phyloP scores from a whole-genome alignment of 2,797 vertebrate species.

The Siniperca undulata region DNA sequence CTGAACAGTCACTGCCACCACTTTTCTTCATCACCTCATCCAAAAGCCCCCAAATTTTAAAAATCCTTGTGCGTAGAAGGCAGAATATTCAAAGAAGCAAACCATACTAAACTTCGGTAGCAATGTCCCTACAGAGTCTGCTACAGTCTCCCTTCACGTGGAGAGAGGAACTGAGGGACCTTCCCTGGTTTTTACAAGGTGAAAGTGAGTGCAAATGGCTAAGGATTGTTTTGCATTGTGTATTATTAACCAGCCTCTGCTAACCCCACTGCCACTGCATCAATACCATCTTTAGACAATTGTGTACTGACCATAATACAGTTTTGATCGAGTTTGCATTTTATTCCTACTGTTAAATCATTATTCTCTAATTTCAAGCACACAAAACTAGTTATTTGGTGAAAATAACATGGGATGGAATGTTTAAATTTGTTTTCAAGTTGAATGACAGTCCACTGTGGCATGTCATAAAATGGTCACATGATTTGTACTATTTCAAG shows the following conservation, averaged over 20 bases:
- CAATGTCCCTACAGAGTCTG: neutral
- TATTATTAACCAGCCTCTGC: neutral
- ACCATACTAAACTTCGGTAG: neutral
- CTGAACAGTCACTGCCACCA: no score
- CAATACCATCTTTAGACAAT: neutral
- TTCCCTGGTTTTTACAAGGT: neutral
- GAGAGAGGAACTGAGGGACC: neutral
- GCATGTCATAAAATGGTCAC: accelerated
- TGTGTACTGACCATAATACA: neutral
- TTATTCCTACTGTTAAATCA: no score
- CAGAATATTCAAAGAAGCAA: neutral
- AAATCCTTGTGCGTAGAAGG: no score
- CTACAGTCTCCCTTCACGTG: neutral
- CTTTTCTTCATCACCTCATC: neutral
- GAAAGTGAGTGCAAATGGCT: neutral
- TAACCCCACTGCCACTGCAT: no score
- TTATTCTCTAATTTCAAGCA: neutral
- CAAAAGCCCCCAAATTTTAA: neutral
- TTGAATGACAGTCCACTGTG: neutral
- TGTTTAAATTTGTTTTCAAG: neutral
- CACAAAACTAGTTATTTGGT: neutral
- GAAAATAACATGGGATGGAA: neutral
- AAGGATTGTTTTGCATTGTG: neutral
- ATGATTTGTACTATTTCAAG: neutral
- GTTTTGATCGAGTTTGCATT: neutral